These are phyloP conservation scores for Drosophila peninsularis DNA, from an alignment of 2,888 invertebrate genomes.

Conservation along the genomic window DNA sequence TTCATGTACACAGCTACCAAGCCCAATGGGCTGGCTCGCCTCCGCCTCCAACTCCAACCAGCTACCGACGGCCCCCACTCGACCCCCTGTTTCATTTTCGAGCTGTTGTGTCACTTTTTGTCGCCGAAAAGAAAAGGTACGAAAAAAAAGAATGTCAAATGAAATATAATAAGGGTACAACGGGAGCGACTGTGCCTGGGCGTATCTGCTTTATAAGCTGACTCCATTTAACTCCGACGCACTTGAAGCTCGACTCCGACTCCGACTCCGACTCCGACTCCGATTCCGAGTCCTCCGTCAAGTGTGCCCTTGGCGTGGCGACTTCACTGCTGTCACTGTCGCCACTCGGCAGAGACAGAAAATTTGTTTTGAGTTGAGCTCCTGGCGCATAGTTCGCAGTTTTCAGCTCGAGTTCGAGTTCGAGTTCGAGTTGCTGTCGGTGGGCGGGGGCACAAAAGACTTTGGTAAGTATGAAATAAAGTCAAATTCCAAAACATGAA, in stretches of 20 bases:
- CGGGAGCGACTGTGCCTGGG: conserved; percentile 8
- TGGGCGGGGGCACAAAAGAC: conserved; percentile 37
- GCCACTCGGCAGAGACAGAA: conserved; percentile 30
- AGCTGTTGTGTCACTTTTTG: conserved; percentile 52
- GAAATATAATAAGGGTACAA: conserved; percentile 64
- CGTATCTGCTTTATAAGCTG: conserved; percentile 55
- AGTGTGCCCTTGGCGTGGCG: conserved; percentile 48
- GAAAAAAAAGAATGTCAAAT: conserved; percentile 58
- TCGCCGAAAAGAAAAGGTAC: conserved; percentile 28
- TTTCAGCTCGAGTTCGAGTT: conserved; percentile 32
- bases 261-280: conserved; percentile 12
- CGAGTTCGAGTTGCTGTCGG: conserved; percentile 3
- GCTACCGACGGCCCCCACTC: background rate
- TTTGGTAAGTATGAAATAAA: conserved; percentile 48
- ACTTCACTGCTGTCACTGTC: conserved; percentile 60
- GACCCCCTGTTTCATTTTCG: conserved; percentile 33
- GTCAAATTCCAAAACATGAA: conserved; percentile 54
- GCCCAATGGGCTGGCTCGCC: conserved; percentile 29
- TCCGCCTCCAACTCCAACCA: background rate
- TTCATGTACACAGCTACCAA: conserved; percentile 57
- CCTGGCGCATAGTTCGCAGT: conserved; percentile 54
- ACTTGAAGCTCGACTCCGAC: conserved; percentile 42
- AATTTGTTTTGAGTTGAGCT: conserved; percentile 53
- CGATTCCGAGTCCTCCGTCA: conserved; percentile 34
- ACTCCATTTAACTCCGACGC: conserved; percentile 64